A percentile compares a stretch with the other conserved stretches of the same genome.
Evolutionary conservation across 35 echinoderm and acorn worm species (phyloP).

Genomic region (Nesometra sesokonis): DNA sequence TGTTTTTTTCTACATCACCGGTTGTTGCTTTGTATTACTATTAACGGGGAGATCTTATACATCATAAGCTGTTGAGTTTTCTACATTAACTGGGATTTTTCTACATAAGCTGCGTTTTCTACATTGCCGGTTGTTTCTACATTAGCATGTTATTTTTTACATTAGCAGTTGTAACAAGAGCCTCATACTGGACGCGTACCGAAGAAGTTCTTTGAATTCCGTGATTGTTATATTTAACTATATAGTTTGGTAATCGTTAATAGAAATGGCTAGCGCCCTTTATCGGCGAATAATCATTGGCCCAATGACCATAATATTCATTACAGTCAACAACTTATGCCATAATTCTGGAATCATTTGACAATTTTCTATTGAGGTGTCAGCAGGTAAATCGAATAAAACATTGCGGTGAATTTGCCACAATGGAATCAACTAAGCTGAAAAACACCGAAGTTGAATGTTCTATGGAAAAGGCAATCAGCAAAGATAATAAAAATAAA

Average conservation of each 20-base stretch:
- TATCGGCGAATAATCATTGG: neutral
- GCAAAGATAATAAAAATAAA: neutral
- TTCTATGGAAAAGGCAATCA: neutral
- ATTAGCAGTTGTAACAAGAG: no score
- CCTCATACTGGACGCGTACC: no score
- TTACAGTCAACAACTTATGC: neutral
- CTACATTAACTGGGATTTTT: no score
- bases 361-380: neutral
- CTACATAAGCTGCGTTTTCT: no score
- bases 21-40: no score
- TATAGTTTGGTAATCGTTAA: neutral
- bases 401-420: neutral
- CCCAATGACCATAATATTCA: neutral
- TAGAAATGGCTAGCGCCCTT: neutral
- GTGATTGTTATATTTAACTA: no score
- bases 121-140: no score
- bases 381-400: neutral
- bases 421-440: neutral
- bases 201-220: no score
- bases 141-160: no score
- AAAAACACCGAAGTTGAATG: neutral
- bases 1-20: no score
- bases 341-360: neutral
- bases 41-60: no score
- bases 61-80: no score